Evolutionary conservation across 2,888 invertebrate species (phyloP), one percentile per base, ranked within the genome.

Genomic region (Phengaris arion): DNA sequence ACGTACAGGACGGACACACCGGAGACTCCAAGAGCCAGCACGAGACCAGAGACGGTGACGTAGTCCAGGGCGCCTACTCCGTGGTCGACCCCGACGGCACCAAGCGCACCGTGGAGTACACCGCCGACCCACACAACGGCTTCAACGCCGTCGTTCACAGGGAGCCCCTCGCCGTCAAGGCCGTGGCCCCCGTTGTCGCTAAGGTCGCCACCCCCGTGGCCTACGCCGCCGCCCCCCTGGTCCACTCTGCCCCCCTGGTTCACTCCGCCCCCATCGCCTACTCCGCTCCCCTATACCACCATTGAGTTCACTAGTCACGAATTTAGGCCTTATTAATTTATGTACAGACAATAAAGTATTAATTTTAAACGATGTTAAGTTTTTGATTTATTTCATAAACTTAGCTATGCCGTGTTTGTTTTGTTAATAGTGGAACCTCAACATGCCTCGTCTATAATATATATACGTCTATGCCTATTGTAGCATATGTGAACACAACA

Each of bases 231-330:
- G 82, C 82, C 5, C 83, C 87, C 52, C 82, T 87, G 7, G 83
- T 83, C 69, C 77, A 80, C 75, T 79, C 82, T 75, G 81, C 83
- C 48, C 81, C 83, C 54, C 79, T 83, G n/a, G 79, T 81, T 45
- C 84, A 82, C 75, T 75, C 77, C 55, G 75, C 80, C 45, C 85
- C 83, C 6, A 74, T 81, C 12, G 80, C 74, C n/a, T 83, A 84
- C 76, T 79, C 95, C 94, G 95, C 96, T 94, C 95, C 96, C 95
- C 82, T 94, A 93, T 83, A 81, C 96, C 94, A 82, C 91, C 90
- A 78, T 94, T 93, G 35, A 95, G 90, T 46, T n/a, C 74, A n/a
- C 77, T 78, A 80, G 79, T 80, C 79, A 78, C 51, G 35, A 55
- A 54, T n/a, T 48, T 35, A 15, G 46, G 7, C 35, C 22, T 15